Evolutionary conservation across 1,140 invertebrate genomes (phyloP), one percentile per base, ranked within the genome.

Genomic region (Euwallacea similis): DNA sequence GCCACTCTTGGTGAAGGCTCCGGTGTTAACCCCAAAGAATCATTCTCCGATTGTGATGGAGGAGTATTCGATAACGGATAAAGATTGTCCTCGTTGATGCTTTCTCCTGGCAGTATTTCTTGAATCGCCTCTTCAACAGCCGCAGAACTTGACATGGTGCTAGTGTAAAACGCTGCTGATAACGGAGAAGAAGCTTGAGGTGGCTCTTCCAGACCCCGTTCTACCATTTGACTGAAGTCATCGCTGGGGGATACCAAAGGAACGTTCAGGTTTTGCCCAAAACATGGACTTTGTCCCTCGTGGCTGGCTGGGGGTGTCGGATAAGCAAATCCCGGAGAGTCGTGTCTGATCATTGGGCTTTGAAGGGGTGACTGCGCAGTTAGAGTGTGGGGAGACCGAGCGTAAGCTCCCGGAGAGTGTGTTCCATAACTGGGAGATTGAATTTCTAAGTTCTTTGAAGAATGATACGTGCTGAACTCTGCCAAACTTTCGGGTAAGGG

Each of bases 251-350:
- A 84, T 0, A 83, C 77, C 76, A 83, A 76, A n/a, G 82, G 82
- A 6, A 83, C 74, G 54, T 78, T 76, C 1, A 80, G 75, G 55
- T 79, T 81, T 67, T 84, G 83, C 41, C 81, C 80, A 66, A 86
- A 84, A 42, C 84, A 84, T 7, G 88, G 88, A 69, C 87, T 88
- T 72, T 88, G 86, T 13, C 91, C 91, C 81, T 93, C 92, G 74
- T 93, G 91, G 74, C 91, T 93, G 0, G 91, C 91, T 11, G 91
- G 91, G 59, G 92, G 91, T 4, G 92, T 93, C 8, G 92, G 91
- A 81, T 94, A 94, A 8, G 91, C 89, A 73, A 91, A 88, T 68
- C 87, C 89, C 13, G 88, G 88, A 67, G 86, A 85, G 75, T 87
- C 85, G 76, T 86, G 86, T 71, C 85, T 80, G 6, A 85, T 85